Conservation (phyloP, 2,113 vertebrate species). For the Mystacornis crossleyi region DNA sequence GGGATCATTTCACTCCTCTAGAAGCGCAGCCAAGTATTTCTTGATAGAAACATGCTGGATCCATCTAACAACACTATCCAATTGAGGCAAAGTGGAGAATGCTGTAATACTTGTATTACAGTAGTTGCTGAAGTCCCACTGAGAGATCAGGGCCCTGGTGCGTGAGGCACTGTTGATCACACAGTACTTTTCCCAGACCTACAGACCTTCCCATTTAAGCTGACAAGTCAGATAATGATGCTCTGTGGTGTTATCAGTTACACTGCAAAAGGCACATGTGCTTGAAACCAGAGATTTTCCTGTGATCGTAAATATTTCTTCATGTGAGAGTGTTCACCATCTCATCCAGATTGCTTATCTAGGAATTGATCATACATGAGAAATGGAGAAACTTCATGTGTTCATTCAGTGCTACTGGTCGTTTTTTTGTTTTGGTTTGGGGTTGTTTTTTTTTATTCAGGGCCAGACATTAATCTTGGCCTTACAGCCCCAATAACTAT, state of each 20-base stretch:
- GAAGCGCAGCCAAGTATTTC: constrained; percentile 24
- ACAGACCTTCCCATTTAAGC: not conserved
- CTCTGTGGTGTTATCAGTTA: not conserved
- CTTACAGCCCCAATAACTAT: not conserved
- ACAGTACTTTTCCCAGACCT: not conserved
- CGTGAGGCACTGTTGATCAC: not conserved
- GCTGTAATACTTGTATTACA: not conserved
- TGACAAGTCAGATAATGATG: not conserved
- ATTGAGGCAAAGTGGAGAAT: constrained; percentile 44
- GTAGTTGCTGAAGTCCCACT: constrained; percentile 30
- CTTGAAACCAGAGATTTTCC: not conserved
- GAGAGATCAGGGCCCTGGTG: constrained; percentile 21
- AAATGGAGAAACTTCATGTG: not conserved
- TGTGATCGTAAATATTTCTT: not conserved
- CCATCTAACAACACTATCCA: constrained; percentile 42
- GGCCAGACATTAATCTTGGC: constrained; percentile 31
- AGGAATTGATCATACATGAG: not conserved
- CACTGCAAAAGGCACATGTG: not conserved
- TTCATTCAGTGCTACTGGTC: constrained; percentile 21
- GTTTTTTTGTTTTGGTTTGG: not conserved
- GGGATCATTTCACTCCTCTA: constrained; percentile 55
- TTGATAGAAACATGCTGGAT: constrained; percentile 57
- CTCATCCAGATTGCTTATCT: not conserved
- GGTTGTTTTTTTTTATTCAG: not conserved
- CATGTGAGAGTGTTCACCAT: not conserved